Evolutionary conservation across 2,797 vertebrate species (phyloP), one percentile per base, ranked within the genome.

Genomic region (Acipenser ruthenus): DNA sequence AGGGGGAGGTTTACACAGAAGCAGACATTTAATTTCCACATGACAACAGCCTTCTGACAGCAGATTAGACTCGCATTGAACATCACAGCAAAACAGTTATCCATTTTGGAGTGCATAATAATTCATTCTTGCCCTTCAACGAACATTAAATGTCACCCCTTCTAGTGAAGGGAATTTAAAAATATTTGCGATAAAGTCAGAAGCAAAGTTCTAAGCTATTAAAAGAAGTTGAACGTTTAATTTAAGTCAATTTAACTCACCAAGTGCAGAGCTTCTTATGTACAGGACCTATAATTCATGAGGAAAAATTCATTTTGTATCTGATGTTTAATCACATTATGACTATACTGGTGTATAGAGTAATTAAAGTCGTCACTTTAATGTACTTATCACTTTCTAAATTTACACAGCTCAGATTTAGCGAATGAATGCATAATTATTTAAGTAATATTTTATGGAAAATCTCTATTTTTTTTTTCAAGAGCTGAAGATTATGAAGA

Each of bases 121-220:
- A 83, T 74, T 81, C 67, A 75, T 48, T 76, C 68, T 65, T 82
- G 71, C 56, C 73, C 73, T 87, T 82, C 75, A 74, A 10, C 0
- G 0, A 75, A 65, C 61, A 72, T 73, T 77, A 79, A 79, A 79
- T 79, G 71, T 77, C 75, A 84, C 50, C 68, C 65, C 76, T 80
- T 67, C 71, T 2, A 78, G 71, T 77, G 73, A 78, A 51, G 82
- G 59, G 67, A 75, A 73, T 76, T 71, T 73, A 76, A 81, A 78
- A 77, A 69, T 10, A 4, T 68, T 50, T 77, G 61, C 23, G 64
- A 37, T 72, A 47, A 23, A 69, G 48, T 73, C 58, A 68, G 49
- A 71, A 74, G 49, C 47, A 67, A 72, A 68, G 53, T 76, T 60
- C 51, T 71, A 72, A 74, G 62, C 49, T 70, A 64, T 74, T 76